These are phyloP conservation scores for Entomobrya multifasciata DNA, from an alignment of 2,888 invertebrate species.

Conservation along the genomic window DNA sequence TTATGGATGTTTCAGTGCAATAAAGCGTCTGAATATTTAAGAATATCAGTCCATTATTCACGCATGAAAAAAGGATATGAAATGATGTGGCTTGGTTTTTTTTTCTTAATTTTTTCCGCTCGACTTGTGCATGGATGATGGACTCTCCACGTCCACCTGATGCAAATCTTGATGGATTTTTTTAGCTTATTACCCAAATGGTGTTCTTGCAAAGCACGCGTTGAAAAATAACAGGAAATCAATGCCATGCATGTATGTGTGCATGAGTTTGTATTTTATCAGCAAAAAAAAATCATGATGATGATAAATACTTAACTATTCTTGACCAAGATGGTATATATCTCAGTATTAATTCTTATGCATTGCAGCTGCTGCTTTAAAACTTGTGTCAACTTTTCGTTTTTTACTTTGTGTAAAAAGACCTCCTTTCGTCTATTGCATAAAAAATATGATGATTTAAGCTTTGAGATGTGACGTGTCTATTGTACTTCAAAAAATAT, in stretches of 20 bases:
- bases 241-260: neutral
- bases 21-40: constrained; percentile 1
- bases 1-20: neutral
- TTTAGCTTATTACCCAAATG: neutral
- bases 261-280: neutral
- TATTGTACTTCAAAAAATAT: too few relatives aligned
- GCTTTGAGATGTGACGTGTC: neutral
- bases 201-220: constrained; percentile 22
- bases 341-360: too few relatives aligned
- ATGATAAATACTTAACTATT: too few relatives aligned
- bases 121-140: neutral
- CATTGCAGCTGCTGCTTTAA: neutral
- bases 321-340: too few relatives aligned
- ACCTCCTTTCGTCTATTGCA: neutral
- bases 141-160: constrained; percentile 25
- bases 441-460: constrained; percentile 25
- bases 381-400: neutral
- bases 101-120: constrained; percentile 37
- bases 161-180: neutral
- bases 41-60: constrained; percentile 50
- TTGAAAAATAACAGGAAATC: constrained; percentile 57
- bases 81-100: neutral
- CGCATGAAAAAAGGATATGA: constrained; percentile 27
- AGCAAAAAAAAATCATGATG: neutral
- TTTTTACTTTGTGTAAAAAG: neutral